phyloP scores from a whole-genome alignment of 2,888 invertebrate genomes.

The Drosophila kambysellisi region DNA sequence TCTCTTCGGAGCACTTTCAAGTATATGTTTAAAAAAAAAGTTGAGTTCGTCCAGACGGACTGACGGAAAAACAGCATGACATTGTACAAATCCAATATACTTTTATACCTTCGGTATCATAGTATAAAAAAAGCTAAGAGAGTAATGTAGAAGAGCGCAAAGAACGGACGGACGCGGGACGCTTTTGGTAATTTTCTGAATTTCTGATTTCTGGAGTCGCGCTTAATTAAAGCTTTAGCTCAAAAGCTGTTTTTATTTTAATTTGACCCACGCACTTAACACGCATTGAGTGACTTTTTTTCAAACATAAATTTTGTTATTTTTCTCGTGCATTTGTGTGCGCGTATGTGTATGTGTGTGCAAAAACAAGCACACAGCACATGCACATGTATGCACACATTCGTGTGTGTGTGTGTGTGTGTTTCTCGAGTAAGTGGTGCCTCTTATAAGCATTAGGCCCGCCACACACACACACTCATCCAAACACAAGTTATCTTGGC shows the following conservation, averaged over 20 bases:
- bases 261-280: conserved; percentile 35
- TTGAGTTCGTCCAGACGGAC: too few relatives aligned
- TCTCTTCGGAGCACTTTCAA: too few relatives aligned
- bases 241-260: conserved; percentile 14
- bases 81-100: too few relatives aligned
- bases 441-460: conserved; percentile 21
- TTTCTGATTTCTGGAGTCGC: conserved; percentile 30
- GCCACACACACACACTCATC: conserved; percentile 11
- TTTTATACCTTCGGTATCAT: too few relatives aligned
- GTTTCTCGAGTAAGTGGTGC: conserved; percentile 12
- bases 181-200: conserved; percentile 30
- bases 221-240: conserved; percentile 49
- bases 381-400: not conserved
- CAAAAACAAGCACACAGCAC: conserved; percentile 18
- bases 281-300: conserved; percentile 10
- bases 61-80: too few relatives aligned
- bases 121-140: not conserved
- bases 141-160: conserved; percentile 28
- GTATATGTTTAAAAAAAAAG: not conserved
- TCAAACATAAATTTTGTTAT: conserved; percentile 15
- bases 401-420: conserved; percentile 2
- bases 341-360: conserved; percentile 6
- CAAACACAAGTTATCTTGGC: conserved; percentile 18
- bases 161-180: conserved; percentile 22
- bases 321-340: conserved; percentile 6